These are phyloP conservation scores for Chelon labrosus DNA, from an alignment of 2,797 vertebrate species.

Conservation along the genomic window DNA sequence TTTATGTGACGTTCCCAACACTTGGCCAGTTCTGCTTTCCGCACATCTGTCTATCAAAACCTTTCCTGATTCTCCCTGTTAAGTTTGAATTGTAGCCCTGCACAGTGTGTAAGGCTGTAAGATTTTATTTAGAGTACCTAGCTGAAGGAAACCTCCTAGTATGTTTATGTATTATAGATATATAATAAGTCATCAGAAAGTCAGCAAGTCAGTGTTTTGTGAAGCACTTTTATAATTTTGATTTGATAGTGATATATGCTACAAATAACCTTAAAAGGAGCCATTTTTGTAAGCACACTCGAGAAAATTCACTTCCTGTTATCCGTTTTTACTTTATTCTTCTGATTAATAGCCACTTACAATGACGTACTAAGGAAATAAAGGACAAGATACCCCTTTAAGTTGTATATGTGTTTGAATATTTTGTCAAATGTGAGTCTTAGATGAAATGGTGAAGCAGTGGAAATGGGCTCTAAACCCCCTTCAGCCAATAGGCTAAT, in stretches of 20 bases:
- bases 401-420: neutral
- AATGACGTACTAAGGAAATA: neutral
- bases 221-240: too few relatives aligned
- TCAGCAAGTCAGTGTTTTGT: too few relatives aligned
- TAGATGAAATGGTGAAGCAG: slow-evolving; percentile 61
- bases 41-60: slow-evolving; percentile 1
- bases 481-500: slow-evolving; percentile 27
- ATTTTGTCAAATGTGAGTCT: neutral
- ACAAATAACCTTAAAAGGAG: neutral
- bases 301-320: too few relatives aligned
- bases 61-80: slow-evolving; percentile 21
- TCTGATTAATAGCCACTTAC: too few relatives aligned
- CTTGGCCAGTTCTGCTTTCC: slow-evolving; percentile 21
- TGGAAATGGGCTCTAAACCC: slow-evolving; percentile 29
- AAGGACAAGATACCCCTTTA: neutral
- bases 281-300: too few relatives aligned
- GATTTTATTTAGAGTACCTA: too few relatives aligned
- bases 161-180: too few relatives aligned
- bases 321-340: too few relatives aligned
- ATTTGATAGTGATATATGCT: too few relatives aligned
- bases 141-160: too few relatives aligned
- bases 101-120: neutral
- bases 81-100: slow-evolving; percentile 5
- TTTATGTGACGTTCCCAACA: slow-evolving; percentile 43
- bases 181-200: too few relatives aligned